Evolutionary conservation across 2,797 vertebrate species (phyloP).

Genomic region (Dendrocincla tyrannina): DNA sequence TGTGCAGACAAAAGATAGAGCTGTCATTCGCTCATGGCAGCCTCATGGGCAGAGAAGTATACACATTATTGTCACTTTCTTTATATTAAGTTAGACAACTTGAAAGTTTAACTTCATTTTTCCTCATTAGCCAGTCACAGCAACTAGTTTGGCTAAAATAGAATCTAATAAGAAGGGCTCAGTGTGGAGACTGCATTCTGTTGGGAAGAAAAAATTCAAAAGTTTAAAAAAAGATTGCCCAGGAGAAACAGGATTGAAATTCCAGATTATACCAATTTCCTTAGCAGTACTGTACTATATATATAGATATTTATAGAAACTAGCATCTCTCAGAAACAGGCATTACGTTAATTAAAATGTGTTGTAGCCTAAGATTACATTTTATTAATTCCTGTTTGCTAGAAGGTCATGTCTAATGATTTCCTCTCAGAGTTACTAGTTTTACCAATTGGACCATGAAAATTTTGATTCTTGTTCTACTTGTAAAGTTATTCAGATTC

Average conservation of each 20-base stretch:
- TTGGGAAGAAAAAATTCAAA: neutral
- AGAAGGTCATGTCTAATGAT: slow-evolving; percentile 11
- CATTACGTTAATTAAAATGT: slow-evolving; percentile 25
- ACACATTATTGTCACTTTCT: neutral
- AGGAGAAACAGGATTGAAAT: neutral
- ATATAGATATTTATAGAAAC: slow-evolving; percentile 22
- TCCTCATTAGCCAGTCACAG: neutral
- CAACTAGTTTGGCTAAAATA: neutral
- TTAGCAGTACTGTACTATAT: neutral
- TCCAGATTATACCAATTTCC: neutral
- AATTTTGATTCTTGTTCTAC: neutral
- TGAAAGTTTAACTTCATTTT: neutral
- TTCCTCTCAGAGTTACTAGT: neutral
- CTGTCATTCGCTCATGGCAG: neutral
- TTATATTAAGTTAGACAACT: neutral
- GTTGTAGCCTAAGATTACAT: neutral
- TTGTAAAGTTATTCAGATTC: neutral
- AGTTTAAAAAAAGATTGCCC: neutral
- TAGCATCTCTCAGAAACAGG: neutral
- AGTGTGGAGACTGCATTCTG: neutral
- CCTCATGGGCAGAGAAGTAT: neutral
- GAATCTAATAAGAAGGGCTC: neutral
- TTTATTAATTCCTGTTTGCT: slow-evolving; percentile 29
- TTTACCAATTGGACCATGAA: neutral
- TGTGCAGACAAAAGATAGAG: neutral